These are phyloP conservation scores for Eupsilia transversa DNA, from an alignment of 2,888 invertebrate genomes.

Conservation along the genomic window DNA sequence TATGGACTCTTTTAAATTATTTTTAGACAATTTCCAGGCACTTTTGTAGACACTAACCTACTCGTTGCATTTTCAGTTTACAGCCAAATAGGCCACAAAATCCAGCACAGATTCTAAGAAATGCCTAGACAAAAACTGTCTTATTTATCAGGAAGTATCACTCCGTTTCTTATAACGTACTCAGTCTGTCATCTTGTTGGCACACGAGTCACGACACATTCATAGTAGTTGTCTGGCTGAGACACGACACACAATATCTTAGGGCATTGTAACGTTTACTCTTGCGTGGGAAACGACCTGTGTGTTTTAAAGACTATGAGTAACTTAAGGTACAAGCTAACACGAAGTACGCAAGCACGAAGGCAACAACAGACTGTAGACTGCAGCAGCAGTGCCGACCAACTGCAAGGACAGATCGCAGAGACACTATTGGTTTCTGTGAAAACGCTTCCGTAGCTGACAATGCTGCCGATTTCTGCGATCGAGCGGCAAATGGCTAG, in stretches of 20 bases:
- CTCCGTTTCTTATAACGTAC: background rate
- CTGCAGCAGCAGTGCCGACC: background rate
- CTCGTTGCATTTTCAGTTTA: background rate
- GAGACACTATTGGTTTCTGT: no score
- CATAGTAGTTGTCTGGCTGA: conserved; percentile 7
- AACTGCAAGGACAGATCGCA: no score
- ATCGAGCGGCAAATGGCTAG: no score
- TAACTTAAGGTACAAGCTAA: background rate
- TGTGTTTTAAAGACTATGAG: background rate
- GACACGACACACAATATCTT: background rate
- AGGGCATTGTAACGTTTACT: conserved; percentile 34
- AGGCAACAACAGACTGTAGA: background rate
- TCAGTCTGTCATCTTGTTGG: conserved; percentile 29
- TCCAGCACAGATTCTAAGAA: conserved; percentile 18
- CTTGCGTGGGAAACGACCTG: background rate
- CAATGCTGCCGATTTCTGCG: no score
- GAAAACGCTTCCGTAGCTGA: no score
- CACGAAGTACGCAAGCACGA: no score
- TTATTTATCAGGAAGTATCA: conserved; percentile 18
- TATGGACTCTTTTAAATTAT: no score
- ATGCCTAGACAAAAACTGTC: background rate
- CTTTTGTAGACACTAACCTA: background rate
- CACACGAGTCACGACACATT: conserved; percentile 5
- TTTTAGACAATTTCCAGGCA: background rate
- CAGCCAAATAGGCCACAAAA: conserved; percentile 40